Evolutionary conservation across 2,797 vertebrate species (phyloP).

Genomic region (Tragopan temminckii): DNA sequence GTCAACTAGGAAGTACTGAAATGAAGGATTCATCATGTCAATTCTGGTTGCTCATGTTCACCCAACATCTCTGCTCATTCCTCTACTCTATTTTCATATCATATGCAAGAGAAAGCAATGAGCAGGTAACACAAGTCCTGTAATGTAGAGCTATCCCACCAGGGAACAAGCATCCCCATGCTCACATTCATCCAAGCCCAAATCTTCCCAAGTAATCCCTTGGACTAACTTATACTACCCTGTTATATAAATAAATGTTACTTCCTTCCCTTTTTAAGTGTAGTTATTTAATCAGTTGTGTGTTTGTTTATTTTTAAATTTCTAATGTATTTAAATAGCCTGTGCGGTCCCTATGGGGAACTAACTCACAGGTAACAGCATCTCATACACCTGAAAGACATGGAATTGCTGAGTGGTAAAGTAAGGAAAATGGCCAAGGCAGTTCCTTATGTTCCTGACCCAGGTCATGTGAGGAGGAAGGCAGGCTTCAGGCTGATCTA

Average conservation of each 20-base stretch:
- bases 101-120: neutral
- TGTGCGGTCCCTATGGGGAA: neutral
- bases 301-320: neutral
- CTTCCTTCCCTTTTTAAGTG: neutral
- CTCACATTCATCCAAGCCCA: neutral
- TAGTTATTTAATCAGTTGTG: neutral
- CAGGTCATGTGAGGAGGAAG: fast-evolving
- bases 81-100: neutral
- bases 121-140: neutral
- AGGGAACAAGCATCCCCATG: fast-evolving
- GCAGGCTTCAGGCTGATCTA: neutral
- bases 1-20: neutral
- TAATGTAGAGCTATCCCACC: neutral
- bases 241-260: neutral
- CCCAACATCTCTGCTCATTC: neutral
- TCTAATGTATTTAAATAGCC: neutral
- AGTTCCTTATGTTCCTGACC: neutral
- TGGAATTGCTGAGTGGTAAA: fast-evolving
- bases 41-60: neutral
- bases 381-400: fast-evolving
- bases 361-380: fast-evolving
- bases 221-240: neutral
- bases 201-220: neutral
- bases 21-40: neutral
- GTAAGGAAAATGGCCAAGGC: neutral